phyloP scores from a whole-genome alignment of 1,140 invertebrate genomes.

The Hycleus cichorii region DNA sequence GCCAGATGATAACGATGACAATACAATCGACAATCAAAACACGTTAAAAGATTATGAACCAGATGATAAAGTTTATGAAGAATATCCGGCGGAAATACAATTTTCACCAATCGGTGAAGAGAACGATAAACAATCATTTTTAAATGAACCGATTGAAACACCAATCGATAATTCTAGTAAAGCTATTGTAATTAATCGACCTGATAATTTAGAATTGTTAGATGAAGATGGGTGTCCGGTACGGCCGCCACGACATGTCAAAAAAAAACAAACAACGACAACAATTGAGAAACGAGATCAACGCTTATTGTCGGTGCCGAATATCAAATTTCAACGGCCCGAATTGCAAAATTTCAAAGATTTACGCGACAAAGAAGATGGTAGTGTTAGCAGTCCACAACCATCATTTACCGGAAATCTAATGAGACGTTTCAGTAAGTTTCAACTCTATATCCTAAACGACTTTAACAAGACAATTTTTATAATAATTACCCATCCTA shows the following conservation, averaged over 20 bases:
- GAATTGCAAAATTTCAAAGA: slow-evolving; percentile 34
- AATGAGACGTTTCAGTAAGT: slow-evolving; percentile 82
- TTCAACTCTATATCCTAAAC: slow-evolving; percentile 38
- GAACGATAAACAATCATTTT: background rate
- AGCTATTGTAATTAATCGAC: slow-evolving; percentile 36
- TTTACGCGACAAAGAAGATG: slow-evolving; percentile 42
- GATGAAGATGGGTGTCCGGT: slow-evolving; percentile 52
- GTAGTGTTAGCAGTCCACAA: slow-evolving; percentile 33
- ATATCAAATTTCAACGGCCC: slow-evolving; percentile 56
- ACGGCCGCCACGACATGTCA: slow-evolving; percentile 50
- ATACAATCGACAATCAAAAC: slow-evolving; percentile 30
- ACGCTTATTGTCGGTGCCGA: slow-evolving; percentile 66
- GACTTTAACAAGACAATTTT: background rate
- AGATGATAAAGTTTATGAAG: slow-evolving; percentile 28
- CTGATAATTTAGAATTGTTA: slow-evolving; percentile 56
- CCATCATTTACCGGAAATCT: slow-evolving; percentile 61
- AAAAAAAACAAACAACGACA: slow-evolving; percentile 36
- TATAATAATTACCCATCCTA: background rate
- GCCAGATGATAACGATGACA: slow-evolving; percentile 32
- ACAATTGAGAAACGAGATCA: slow-evolving; percentile 50
- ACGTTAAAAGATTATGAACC: slow-evolving; percentile 8
- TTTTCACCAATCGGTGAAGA: slow-evolving; percentile 25
- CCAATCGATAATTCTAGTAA: too few relatives aligned
- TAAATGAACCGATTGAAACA: slow-evolving; percentile 3
- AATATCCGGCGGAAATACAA: slow-evolving; percentile 25